A percentile compares a stretch with the other conserved stretches of the same genome.
Evolutionary conservation across 2,797 vertebrate species (phyloP).

Genomic region (Rhinella marina): DNA sequence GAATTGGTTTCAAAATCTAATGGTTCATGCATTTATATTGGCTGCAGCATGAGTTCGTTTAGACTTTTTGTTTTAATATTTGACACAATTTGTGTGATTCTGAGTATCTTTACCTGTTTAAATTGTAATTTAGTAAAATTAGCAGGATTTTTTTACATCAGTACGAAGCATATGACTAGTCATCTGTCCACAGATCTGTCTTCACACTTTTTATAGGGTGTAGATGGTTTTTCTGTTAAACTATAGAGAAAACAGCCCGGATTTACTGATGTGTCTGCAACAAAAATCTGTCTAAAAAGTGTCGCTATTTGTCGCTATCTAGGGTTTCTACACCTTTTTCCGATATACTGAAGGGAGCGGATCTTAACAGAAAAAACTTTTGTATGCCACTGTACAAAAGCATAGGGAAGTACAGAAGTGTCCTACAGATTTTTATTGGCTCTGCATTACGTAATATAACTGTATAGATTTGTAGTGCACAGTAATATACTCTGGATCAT

Average conservation of each 20-base stretch:
- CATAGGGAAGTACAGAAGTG: too few relatives aligned
- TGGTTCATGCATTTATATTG: slow-evolving; percentile 24
- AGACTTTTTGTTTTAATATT: background rate
- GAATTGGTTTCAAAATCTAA: slow-evolving; percentile 17
- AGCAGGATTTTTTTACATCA: background rate
- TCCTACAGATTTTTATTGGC: too few relatives aligned
- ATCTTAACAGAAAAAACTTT: too few relatives aligned
- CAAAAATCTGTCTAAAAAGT: too few relatives aligned
- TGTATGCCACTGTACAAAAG: too few relatives aligned
- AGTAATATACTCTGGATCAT: too few relatives aligned
- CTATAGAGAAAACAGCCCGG: background rate
- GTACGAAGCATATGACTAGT: background rate
- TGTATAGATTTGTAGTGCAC: too few relatives aligned
- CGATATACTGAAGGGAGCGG: too few relatives aligned
- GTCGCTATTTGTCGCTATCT: too few relatives aligned
- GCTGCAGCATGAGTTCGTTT: background rate
- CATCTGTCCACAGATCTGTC: background rate
- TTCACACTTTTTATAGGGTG: background rate
- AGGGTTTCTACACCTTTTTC: too few relatives aligned
- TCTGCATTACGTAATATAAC: too few relatives aligned
- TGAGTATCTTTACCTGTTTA: background rate
- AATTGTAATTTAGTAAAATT: background rate
- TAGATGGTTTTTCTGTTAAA: background rate
- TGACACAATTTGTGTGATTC: background rate
- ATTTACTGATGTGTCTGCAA: too few relatives aligned